phyloP scores from a whole-genome alignment of 2,113 vertebrate genomes.

The Pandion haliaetus region DNA sequence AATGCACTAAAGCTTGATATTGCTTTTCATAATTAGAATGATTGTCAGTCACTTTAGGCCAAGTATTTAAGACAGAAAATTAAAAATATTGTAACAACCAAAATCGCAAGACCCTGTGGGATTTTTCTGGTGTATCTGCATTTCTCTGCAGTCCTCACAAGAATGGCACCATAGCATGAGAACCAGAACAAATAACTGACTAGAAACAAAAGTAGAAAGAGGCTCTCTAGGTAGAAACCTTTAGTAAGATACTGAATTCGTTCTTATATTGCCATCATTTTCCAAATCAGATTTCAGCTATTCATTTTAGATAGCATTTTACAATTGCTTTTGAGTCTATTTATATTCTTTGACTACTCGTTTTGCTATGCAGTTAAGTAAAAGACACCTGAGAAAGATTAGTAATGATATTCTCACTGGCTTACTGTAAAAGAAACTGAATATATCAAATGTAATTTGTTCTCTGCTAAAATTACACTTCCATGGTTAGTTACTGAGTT shows the following conservation, averaged over 20 bases:
- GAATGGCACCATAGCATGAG: background rate
- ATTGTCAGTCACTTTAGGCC: background rate
- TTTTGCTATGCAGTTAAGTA: background rate
- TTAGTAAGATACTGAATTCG: background rate
- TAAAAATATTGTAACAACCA: background rate
- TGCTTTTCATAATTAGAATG: background rate
- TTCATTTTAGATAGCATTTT: background rate
- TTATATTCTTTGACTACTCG: background rate
- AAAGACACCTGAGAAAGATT: conserved; percentile 4
- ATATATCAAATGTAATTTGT: conserved; percentile 40
- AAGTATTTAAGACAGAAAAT: background rate
- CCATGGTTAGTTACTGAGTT: conserved; percentile 24
- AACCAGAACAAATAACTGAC: background rate
- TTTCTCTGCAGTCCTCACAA: background rate
- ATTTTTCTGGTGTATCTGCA: background rate
- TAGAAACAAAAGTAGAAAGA: background rate
- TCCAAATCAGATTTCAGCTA: background rate
- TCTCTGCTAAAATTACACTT: conserved; percentile 54
- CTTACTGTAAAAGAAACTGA: conserved; percentile 53
- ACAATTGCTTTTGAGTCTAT: background rate
- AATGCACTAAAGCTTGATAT: background rate
- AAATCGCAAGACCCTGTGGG: background rate
- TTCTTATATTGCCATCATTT: background rate
- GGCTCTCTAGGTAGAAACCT: background rate
- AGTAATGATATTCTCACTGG: background rate